These are phyloP conservation scores for Rhadinocentrus ornatus DNA, from an alignment of 2,797 vertebrate species.

Conservation along the genomic window DNA sequence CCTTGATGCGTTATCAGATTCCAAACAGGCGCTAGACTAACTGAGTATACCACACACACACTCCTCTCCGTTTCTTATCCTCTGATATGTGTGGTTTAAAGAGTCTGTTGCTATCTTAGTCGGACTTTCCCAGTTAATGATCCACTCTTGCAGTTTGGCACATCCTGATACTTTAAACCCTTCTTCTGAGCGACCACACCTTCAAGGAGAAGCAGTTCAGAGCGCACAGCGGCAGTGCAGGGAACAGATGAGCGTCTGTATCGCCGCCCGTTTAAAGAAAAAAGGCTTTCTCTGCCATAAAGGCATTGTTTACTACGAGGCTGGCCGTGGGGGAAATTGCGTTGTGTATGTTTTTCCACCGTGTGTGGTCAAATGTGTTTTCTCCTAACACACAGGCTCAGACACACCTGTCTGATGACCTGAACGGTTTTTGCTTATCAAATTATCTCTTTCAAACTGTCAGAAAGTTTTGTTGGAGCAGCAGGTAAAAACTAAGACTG, in stretches of 20 bases:
- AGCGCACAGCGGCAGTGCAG: conserved; percentile 52
- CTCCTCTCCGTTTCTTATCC: conserved; percentile 51
- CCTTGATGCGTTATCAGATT: conserved; percentile 49
- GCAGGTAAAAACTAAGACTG: conserved; percentile 42
- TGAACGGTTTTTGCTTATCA: conserved; percentile 72
- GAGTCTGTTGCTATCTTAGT: conserved; percentile 54
- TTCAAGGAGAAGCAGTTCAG: conserved; percentile 68
- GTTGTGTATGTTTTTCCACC: conserved; percentile 29
- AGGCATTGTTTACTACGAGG: conserved; percentile 69
- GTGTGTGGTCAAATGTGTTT: conserved; percentile 28
- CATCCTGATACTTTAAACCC: conserved; percentile 73
- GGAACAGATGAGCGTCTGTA: conserved; percentile 69
- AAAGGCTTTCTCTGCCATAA: conserved; percentile 57
- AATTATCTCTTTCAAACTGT: conserved; percentile 67
- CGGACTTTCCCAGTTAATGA: conserved; percentile 82
- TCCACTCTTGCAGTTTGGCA: conserved; percentile 75
- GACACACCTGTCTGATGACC: conserved; percentile 59
- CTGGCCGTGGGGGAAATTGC: conserved; percentile 31
- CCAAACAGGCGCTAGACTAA: conserved; percentile 39
- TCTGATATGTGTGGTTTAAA: conserved; percentile 34
- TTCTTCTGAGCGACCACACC: conserved; percentile 48
- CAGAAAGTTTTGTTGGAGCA: conserved; percentile 30
- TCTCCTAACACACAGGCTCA: conserved; percentile 31
- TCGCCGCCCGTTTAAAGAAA: conserved; percentile 52
- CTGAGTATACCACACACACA: conserved; percentile 42